Percentiles rank a stretch among this genome's conserved stretches.
Evolutionary conservation across 2,797 vertebrate genomes (phyloP).

Genomic region (Tokudaia tokunoshimensis): DNA sequence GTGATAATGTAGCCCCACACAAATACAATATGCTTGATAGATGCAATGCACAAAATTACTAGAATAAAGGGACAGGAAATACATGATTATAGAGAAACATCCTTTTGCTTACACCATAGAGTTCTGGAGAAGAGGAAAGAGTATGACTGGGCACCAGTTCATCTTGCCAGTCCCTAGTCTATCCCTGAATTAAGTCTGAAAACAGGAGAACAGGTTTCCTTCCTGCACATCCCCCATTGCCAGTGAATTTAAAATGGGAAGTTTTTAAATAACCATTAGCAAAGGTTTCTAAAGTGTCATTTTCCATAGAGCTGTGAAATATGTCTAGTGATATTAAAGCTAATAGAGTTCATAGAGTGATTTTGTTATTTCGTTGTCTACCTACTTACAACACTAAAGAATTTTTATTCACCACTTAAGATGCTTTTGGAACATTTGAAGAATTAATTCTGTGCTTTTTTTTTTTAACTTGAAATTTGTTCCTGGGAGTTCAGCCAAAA

Average conservation of each 20-base stretch:
- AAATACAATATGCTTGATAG: too few species aligned
- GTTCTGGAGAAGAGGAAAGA: background rate
- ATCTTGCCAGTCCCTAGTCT: background rate
- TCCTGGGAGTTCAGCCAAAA: constrained; percentile 2
- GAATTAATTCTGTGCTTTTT: background rate
- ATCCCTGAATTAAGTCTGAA: background rate
- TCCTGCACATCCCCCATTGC: background rate
- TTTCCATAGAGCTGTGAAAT: background rate
- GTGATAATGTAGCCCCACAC: background rate
- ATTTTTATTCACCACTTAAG: background rate
- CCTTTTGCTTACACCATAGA: background rate
- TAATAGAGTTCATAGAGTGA: background rate
- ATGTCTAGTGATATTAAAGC: background rate
- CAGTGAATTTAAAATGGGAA: background rate
- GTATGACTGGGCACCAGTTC: background rate
- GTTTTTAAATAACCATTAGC: background rate
- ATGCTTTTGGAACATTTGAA: background rate
- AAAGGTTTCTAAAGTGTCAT: background rate
- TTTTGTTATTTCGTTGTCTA: constrained; percentile 1
- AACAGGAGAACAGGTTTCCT: background rate
- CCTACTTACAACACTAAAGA: background rate
- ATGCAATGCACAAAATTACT: background rate
- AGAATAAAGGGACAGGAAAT: background rate
- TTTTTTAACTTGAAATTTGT: background rate
- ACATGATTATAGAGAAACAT: background rate